Conservation (phyloP, 2,888 invertebrate genomes). For the Coleophora deauratella region DNA sequence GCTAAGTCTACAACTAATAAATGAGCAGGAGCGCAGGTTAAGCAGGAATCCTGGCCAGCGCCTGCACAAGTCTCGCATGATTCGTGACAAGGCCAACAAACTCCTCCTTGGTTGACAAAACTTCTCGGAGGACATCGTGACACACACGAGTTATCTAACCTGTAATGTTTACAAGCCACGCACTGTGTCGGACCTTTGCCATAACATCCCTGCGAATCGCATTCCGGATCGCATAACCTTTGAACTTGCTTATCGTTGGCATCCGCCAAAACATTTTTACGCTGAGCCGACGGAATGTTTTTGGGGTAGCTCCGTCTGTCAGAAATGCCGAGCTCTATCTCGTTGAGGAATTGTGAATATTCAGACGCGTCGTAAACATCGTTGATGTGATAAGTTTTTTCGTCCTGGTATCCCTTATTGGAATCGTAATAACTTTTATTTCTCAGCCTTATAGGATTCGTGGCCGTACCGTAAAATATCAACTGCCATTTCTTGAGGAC, state of each 20-base stretch:
- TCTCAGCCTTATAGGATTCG: slow-evolving; percentile 85
- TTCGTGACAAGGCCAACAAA: slow-evolving; percentile 91
- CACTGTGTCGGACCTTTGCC: slow-evolving; percentile 89
- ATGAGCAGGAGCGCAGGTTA: slow-evolving; percentile 88
- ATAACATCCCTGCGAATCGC: slow-evolving; percentile 85
- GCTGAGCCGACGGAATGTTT: slow-evolving; percentile 76
- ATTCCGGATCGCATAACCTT: slow-evolving; percentile 87
- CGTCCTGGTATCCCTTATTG: slow-evolving; percentile 53
- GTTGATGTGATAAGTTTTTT: slow-evolving; percentile 76
- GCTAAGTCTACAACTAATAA: slow-evolving; percentile 87
- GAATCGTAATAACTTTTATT: slow-evolving; percentile 69
- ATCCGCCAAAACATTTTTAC: slow-evolving; percentile 76
- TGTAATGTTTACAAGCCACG: slow-evolving; percentile 86
- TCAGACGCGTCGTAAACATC: slow-evolving; percentile 76
- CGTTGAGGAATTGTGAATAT: slow-evolving; percentile 72
- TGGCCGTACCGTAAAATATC: slow-evolving; percentile 95
- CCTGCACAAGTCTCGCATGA: slow-evolving; percentile 93
- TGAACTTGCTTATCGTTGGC: slow-evolving; percentile 76
- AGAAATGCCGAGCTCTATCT: slow-evolving; percentile 65
- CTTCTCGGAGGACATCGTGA: slow-evolving; percentile 88
- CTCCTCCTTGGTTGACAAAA: slow-evolving; percentile 85
- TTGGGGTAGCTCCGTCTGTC: slow-evolving; percentile 80
- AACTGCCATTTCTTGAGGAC: slow-evolving; percentile 96
- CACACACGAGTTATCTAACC: slow-evolving; percentile 89
- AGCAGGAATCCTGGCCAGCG: slow-evolving; percentile 88